These are phyloP conservation scores for Oncorhynchus gorbuscha DNA, from an alignment of 2,113 vertebrate genomes.

Conservation along the genomic window DNA sequence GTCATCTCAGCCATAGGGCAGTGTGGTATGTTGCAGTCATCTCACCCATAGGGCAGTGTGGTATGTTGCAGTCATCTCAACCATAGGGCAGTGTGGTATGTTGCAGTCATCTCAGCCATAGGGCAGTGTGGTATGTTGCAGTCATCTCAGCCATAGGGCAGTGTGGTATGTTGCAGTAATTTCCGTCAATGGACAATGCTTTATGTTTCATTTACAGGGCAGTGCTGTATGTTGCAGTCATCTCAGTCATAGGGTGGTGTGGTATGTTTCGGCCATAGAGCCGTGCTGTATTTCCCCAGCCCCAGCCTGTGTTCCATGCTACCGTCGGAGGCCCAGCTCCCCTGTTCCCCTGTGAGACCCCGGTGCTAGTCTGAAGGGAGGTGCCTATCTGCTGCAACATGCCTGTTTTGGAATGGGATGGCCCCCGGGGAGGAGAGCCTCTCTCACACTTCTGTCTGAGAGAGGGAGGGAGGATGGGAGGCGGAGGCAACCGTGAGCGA, in stretches of 20 bases:
- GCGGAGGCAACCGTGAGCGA: not conserved
- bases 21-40: not conserved
- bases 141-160: not conserved
- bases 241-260: not conserved
- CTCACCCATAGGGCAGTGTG: not conserved
- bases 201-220: not conserved
- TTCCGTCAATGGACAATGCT: not conserved
- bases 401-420: not conserved
- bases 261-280: not conserved
- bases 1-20: not conserved
- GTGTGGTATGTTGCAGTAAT: not conserved
- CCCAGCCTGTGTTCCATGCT: not conserved
- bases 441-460: not conserved
- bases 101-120: not conserved
- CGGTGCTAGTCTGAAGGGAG: not conserved
- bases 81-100: not conserved
- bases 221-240: not conserved
- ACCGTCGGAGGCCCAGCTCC: not conserved
- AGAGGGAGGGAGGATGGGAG: not conserved
- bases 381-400: conserved; percentile 1
- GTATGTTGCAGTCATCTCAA: not conserved
- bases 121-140: not conserved
- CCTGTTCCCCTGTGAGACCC: not conserved
- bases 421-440: not conserved
- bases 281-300: not conserved